These are phyloP conservation scores for Bathybates hornii DNA, from an alignment of 2,113 vertebrate genomes.

Conservation along the genomic window DNA sequence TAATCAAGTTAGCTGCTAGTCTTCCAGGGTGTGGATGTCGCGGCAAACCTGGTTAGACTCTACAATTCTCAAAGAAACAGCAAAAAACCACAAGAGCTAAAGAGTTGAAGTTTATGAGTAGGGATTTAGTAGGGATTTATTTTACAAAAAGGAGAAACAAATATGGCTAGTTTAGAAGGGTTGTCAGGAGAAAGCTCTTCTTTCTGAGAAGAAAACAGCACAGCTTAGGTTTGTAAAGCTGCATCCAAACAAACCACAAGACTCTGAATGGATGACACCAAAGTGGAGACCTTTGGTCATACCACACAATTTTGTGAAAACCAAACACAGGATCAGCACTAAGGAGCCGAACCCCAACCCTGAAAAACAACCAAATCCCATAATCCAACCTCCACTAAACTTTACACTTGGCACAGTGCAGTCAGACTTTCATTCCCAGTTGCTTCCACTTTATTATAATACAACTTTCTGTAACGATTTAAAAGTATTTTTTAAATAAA, in stretches of 20 bases:
- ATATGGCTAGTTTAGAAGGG: background rate
- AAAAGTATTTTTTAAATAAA: background rate
- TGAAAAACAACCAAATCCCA: background rate
- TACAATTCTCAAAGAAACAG: background rate
- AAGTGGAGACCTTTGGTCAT: background rate
- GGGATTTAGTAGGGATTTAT: no score
- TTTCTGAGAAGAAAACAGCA: background rate
- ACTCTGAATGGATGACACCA: background rate
- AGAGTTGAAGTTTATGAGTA: background rate
- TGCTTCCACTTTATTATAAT: background rate
- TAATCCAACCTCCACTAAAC: background rate
- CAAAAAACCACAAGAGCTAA: background rate
- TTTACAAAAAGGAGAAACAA: background rate
- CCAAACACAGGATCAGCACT: background rate
- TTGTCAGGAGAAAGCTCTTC: background rate
- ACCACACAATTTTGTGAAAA: background rate
- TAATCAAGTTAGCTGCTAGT: background rate
- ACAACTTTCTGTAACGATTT: background rate
- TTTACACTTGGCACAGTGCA: background rate
- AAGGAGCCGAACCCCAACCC: background rate
- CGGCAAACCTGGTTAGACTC: background rate
- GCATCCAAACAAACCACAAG: background rate
- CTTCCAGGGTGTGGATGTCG: background rate
- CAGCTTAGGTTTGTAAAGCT: background rate
- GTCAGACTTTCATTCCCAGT: background rate